These are phyloP conservation scores for Stictonetta naevosa DNA, from an alignment of 2,113 vertebrate genomes.

Conservation along the genomic window DNA sequence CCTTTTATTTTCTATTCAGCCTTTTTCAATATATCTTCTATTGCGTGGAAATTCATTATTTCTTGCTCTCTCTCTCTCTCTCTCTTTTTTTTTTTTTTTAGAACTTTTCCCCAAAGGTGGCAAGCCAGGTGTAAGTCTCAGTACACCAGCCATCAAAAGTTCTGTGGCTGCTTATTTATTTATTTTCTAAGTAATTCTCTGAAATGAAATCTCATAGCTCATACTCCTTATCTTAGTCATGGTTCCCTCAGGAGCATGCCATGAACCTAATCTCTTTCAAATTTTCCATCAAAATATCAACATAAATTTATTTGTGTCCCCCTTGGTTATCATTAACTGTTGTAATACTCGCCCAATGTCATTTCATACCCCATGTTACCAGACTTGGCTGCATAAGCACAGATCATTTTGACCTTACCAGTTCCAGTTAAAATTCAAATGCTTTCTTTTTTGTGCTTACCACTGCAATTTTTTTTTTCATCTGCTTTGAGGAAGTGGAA, in stretches of 20 bases:
- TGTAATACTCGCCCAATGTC: conserved; percentile 7
- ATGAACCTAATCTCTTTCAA: conserved; percentile 39
- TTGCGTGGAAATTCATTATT: conserved; percentile 33
- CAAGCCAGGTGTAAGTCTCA: background rate
- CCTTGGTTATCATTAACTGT: conserved; percentile 52
- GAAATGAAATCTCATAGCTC: conserved; percentile 27
- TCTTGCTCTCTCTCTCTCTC: background rate
- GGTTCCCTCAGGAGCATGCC: conserved; percentile 15
- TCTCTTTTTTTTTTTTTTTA: background rate
- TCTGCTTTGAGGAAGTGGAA: conserved; percentile 17
- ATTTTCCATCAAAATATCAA: conserved; percentile 52
- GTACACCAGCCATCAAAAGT: background rate
- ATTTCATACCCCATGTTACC: background rate
- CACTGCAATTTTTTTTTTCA: background rate
- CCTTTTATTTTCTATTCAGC: conserved; percentile 1
- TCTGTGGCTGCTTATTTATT: background rate
- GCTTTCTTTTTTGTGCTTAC: conserved; percentile 27
- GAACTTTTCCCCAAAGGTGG: background rate
- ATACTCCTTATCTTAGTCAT: conserved; percentile 33
- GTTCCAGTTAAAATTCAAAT: conserved; percentile 40
- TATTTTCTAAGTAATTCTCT: conserved; percentile 8
- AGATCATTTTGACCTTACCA: conserved; percentile 30
- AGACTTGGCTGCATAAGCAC: background rate
- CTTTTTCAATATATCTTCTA: background rate
- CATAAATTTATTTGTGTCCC: conserved; percentile 41